Base-by-base conservation (phyloP, 2,113 vertebrate genomes). In the Pitta sordida region DNA sequence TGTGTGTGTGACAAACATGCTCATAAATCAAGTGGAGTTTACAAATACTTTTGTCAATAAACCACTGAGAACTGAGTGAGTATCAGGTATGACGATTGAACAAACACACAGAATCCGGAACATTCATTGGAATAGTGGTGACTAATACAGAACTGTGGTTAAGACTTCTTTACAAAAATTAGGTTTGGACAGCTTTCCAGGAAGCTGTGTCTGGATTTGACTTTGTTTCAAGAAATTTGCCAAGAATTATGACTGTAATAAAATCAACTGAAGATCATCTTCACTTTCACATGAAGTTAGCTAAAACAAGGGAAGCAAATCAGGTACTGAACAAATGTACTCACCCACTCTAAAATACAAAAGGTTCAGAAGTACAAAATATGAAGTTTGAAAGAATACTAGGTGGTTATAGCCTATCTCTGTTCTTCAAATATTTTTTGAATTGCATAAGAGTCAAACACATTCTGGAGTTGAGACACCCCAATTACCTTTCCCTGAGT, bases 51-150 rank as follows among this genome's bases (percentile, higher is more conserved):
- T 56, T 79, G 26, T 83, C 77, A 91, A 78, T 27, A 77, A 80
- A 88, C 41, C 86, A 89, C 55, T 34, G 73, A 79, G 93, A 97
- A 92, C 23, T 55, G 52, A 85, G 34, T 46, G 22, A 94, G 4
- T 30, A 70, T 19, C 15, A 55, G 7, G 14, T 48, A 51, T 6
- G 62, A 78, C 4, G 22, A 86, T 2, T 91, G 65, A 73, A 83
- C 15, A 37, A 2, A 7, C 26, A 44, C 8, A 51, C 13, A 53
- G 68, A 62, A 84, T 85, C 34, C 34, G 34, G 30, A 62, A 79
- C 48, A 55, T 95, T 97, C 91, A 90, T 24, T 82, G 88, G 95
- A 97, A 95, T 70, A 74, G 53, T 12, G 43, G 26, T 96, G 97
- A 96, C 91, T 97, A 93, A 96, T 94, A 82, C 23, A 77, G 80